phyloP scores from a whole-genome alignment of 1,140 invertebrate species.

The Drosophila hydei region DNA sequence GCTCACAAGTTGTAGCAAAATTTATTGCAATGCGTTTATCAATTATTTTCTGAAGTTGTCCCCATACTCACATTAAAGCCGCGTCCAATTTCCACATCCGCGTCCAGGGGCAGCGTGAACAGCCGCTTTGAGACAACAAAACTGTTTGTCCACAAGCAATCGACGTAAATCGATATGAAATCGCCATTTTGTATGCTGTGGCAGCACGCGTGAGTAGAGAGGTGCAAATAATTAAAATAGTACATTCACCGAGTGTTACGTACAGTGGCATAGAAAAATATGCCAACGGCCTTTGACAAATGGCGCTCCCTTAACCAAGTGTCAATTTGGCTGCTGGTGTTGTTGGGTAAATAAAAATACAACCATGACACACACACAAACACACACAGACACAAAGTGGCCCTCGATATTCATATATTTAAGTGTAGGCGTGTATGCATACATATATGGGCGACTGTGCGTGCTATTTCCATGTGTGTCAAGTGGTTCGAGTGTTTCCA shows the following conservation, averaged over 20 bases:
- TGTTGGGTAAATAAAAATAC: constrained; percentile 34
- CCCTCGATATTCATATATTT: constrained; percentile 50
- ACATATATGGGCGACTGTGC: constrained; percentile 32
- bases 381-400: constrained; percentile 7
- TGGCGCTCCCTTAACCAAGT: constrained; percentile 73
- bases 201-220: constrained; percentile 1
- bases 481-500: constrained; percentile 48
- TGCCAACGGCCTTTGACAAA: constrained; percentile 72
- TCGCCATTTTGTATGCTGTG: constrained; percentile 83
- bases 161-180: constrained; percentile 83
- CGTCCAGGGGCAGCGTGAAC: constrained; percentile 74
- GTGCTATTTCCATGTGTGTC: constrained; percentile 69
- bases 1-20: not conserved
- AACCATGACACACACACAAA: not conserved
- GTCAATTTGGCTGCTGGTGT: constrained; percentile 70
- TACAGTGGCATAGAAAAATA: constrained; percentile 60
- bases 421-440: constrained; percentile 4
- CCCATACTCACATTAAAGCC: constrained; percentile 81
- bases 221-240: constrained; percentile 74
- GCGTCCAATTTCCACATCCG: constrained; percentile 83
- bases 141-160: constrained; percentile 82
- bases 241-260: constrained; percentile 20
- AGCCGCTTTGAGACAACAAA: constrained; percentile 82
- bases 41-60: constrained; percentile 46
- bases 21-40: constrained; percentile 11